Percentiles rank a stretch among this genome's conserved stretches.
Conservation (phyloP, 2,888 invertebrate species). For the Erebia palarica region DNA sequence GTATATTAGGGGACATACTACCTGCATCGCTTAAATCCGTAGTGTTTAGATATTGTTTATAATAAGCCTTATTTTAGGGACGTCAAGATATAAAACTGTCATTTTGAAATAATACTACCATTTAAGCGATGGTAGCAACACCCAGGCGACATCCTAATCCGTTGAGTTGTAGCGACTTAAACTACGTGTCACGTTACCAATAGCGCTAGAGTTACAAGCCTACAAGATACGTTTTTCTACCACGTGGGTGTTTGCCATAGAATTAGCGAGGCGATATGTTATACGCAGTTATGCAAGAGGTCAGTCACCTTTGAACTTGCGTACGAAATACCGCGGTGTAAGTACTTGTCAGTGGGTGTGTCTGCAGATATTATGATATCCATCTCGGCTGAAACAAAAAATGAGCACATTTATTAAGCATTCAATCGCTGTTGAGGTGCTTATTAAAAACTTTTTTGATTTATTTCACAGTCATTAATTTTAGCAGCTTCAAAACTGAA, state of each 20-base stretch:
- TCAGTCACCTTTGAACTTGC: conserved; percentile 48
- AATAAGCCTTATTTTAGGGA: too few relatives aligned
- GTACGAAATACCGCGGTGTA: conserved; percentile 33
- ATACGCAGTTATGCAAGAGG: conserved; percentile 45
- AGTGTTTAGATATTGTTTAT: too few relatives aligned
- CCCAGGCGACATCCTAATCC: too few relatives aligned
- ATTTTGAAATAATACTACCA: too few relatives aligned
- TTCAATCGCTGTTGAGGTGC: conserved; percentile 10
- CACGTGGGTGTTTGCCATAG: conserved; percentile 38
- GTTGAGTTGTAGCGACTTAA: not conserved
- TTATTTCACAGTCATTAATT: conserved; percentile 10
- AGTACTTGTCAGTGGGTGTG: conserved; percentile 24
- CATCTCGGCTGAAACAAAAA: conserved; percentile 16
- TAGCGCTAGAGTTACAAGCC: not conserved
- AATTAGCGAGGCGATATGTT: conserved; percentile 40
- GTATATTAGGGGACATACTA: too few relatives aligned
- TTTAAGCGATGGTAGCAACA: too few relatives aligned
- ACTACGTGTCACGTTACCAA: not conserved
- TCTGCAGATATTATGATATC: conserved; percentile 21
- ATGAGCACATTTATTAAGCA: conserved; percentile 3
- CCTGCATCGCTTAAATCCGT: too few relatives aligned
- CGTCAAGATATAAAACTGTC: too few relatives aligned
- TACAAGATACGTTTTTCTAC: not conserved
- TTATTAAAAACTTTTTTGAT: conserved; percentile 17
- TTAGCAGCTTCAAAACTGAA: not conserved